A percentile compares a stretch with the other conserved stretches of the same genome.
These are phyloP conservation scores for Globodera ellingtonae DNA, from an alignment of 1,140 invertebrate species.

Conservation along the genomic window DNA sequence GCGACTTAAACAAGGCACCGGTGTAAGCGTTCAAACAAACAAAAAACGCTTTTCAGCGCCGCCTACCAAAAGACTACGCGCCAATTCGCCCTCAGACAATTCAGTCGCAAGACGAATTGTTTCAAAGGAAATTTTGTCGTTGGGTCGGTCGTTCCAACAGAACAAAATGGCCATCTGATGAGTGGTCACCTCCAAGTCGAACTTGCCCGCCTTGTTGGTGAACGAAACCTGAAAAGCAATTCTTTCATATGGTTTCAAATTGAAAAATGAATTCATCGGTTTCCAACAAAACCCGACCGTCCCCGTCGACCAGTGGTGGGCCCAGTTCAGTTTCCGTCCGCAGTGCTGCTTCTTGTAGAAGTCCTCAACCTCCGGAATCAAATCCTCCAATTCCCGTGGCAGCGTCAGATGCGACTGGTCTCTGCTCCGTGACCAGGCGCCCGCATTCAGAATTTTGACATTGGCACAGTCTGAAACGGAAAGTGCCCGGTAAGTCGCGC, in stretches of 20 bases:
- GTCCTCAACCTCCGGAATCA: conserved; percentile 87
- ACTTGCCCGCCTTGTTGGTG: conserved; percentile 82
- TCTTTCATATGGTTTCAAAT: background rate
- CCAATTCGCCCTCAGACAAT: conserved; percentile 89
- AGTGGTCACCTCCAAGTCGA: conserved; percentile 96
- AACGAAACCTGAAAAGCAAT: conserved; percentile 76
- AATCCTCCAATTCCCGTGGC: conserved; percentile 94
- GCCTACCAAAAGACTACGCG: conserved; percentile 85
- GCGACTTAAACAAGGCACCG: conserved; percentile 31
- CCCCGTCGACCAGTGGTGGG: conserved; percentile 99
- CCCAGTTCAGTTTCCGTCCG: conserved; percentile 97
- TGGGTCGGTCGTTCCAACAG: conserved; percentile 86
- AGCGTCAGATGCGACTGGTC: conserved; percentile 91
- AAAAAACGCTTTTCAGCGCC: background rate
- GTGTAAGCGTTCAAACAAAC: background rate
- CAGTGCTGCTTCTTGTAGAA: conserved; percentile 80
- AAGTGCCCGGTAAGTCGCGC: background rate
- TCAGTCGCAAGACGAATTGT: conserved; percentile 92
- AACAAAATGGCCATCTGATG: conserved; percentile 99
- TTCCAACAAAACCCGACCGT: conserved; percentile 70
- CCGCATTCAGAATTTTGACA: conserved; percentile 91
- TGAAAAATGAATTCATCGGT: conserved; percentile 18
- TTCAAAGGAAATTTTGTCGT: conserved; percentile 89
- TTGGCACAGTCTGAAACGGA: conserved; percentile 68
- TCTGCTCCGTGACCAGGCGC: conserved; percentile 87